Evolutionary conservation across 2,113 vertebrate genomes (phyloP), one percentile per base, ranked within the genome.

Genomic region (Tautogolabrus adspersus): DNA sequence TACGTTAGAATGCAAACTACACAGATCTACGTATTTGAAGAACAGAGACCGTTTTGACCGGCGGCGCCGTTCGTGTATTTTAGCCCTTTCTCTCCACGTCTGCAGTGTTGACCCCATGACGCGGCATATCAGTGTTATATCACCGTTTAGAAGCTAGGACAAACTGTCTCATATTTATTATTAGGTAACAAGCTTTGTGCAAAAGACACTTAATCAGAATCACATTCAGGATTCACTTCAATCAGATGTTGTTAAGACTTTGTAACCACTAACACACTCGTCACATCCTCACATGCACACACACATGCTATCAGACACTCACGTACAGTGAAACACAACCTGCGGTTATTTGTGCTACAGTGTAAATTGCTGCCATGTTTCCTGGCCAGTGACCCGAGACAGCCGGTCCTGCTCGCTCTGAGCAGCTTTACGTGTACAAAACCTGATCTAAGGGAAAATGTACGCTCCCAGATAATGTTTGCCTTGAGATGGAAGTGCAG

Each of bases 401-500:
- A 0, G 34, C 34, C 23, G 1, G 13, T 40, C 21, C 19, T 9
- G 49, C 30, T 71, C 57, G 37, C 26, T 67, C 56, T 66, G 10
- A 30, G 57, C 76, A 59, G 55, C 67, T 79, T 77, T 63, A 40
- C 23, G 21, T 19, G 37, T 15, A 34, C 38, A 60, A 51, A 84
- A 80, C 63, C 62, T 42, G 60, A 85, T 67, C 77, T 58, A 21
- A 74, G 81, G 58, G 65, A 42, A 62, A 72, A 66, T 22, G 54
- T 71, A 61, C 18, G 40, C 19, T 3, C 18, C 0, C 16, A 10
- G 49, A 64, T 73, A 56, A 77, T 67, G 73, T 81, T 82, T 84
- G 66, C 63, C 68, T 61, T 22, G 38, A 75, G 84, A 52, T 86
- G 75, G 76, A 81, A 78, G 66, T n/a, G 60, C 54, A 71, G 82